Evolutionary conservation across 2,797 vertebrate species (phyloP), one percentile per base, ranked within the genome.

Genomic region (Squalus acanthias): DNA sequence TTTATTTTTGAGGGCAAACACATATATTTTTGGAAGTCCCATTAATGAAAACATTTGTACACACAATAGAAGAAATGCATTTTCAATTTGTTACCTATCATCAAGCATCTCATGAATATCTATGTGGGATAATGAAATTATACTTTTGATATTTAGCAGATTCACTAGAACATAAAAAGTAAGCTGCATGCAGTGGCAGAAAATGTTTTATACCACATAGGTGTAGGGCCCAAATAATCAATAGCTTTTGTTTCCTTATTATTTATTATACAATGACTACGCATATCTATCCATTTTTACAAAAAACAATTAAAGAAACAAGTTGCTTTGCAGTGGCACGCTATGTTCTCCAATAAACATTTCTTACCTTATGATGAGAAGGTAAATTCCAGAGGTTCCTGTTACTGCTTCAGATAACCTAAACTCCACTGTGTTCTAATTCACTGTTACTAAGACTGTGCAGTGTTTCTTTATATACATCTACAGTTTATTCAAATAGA

Each of bases 1-100:
- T 63, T 92, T 65, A 95, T 50, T 46, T 70, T 53, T 95, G 39
- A 70, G 93, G 92, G 67, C 6, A 95, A 74, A 95, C 13, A 95
- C 6, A 65, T 63, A 65, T 92, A 63, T 76, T 74, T 95, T 76
- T 74, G 69, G 24, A 33, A 33, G 69, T 5, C 5, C 60, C 24
- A 72, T n/a, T 76, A 74, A 76, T 17, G n/a, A 57, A 92, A 65
- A 17, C 3, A 57, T 8, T 53, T 95, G n/a, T 70, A 26, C 46
- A 76, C 70, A 7, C 50, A 95, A 22, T 76, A 72, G 50, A 95
- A 95, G 26, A 95, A 95, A 57, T 76, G 20, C 15, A 33, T 57
- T 95, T 74, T 53, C 5, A 74, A 74, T 74, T 29, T 50, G 69
- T 57, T 95, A 17, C 5, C 13, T 33, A 72, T 74, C n/a, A 70